phyloP scores from a whole-genome alignment of 2,888 invertebrate genomes.

The Agriotes lineatus region DNA sequence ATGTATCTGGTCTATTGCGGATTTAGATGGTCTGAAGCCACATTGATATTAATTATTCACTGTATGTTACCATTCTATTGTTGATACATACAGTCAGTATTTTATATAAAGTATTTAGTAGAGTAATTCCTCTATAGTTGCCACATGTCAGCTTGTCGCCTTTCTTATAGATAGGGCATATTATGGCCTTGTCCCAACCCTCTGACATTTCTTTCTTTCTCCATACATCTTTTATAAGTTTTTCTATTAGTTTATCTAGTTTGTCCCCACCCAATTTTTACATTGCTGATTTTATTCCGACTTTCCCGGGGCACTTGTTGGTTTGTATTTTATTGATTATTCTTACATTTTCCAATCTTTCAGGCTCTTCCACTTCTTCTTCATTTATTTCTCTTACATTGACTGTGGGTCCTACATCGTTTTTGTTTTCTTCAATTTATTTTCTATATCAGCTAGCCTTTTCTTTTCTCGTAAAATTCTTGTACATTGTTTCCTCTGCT shows the following conservation, averaged over 20 bases:
- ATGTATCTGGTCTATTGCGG: not conserved
- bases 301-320: not conserved
- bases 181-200: not conserved
- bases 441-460: not conserved
- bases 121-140: not conserved
- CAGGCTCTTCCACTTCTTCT: too few species aligned
- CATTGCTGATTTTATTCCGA: not conserved
- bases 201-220: not conserved
- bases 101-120: not conserved
- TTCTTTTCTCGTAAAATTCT: too few species aligned
- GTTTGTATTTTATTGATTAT: not conserved
- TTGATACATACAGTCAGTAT: not conserved
- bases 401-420: not conserved
- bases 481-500: not conserved
- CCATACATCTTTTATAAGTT: not conserved
- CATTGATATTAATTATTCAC: not conserved
- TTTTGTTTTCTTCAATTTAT: not conserved
- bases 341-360: not conserved
- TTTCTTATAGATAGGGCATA: not conserved
- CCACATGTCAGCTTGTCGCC: not conserved
- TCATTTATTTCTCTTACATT: slow-evolving; percentile 1
- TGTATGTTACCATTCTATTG: not conserved
- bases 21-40: not conserved
- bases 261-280: not conserved
- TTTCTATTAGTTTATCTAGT: not conserved